Evolutionary conservation across 2,888 invertebrate species (phyloP), one percentile per base, ranked within the genome.

Genomic region (Polydrusus pterygomalis): DNA sequence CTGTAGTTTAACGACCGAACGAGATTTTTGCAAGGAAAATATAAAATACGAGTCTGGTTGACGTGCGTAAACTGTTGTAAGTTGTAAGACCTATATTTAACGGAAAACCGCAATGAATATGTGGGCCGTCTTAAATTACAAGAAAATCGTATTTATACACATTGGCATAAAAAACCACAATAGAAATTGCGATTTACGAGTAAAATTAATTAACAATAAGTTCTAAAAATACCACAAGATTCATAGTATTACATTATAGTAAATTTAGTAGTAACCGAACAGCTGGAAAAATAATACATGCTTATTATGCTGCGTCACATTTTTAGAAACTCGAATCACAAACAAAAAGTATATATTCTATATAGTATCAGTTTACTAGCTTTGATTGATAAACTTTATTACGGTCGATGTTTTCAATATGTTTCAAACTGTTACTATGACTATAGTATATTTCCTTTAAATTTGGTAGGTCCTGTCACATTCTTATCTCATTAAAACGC

Each of bases 101-200:
- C 51, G 20, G 51, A 51, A 51, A 51, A 51, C 20, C 51, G 11
- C 51, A 51, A 47, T 20, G 51, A 18, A 20, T 51, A 11, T 51
- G 18, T 20, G 11, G 17, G n/a, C 10, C 51, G 51, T 10, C 20
- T 20, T 18, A 6, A 20, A 20, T 51, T 51, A 51, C 51, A 51
- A 51, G 20, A 51, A 49, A 34, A 51, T 51, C 9, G 2, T 17
- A 49, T n/a, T 1, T 49, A 5, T 3, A 5, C 18, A 25, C 5
- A 25, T 25, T 47, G 15, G 17, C 15, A 7, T 17, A 47, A 17
- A 1, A 47, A 47, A 47, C 47, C 47, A 17, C 47, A 47, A 47
- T 47, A 47, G 2, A 47, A 47, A 47, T 47, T 47, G 17, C 15
- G 17, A 47, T 17, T 47, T 47, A 47, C 47, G 17, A 47, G 15